Evolutionary conservation across 2,888 invertebrate genomes (phyloP), one percentile per base, ranked within the genome.

Genomic region (Criorhina ranunculi): DNA sequence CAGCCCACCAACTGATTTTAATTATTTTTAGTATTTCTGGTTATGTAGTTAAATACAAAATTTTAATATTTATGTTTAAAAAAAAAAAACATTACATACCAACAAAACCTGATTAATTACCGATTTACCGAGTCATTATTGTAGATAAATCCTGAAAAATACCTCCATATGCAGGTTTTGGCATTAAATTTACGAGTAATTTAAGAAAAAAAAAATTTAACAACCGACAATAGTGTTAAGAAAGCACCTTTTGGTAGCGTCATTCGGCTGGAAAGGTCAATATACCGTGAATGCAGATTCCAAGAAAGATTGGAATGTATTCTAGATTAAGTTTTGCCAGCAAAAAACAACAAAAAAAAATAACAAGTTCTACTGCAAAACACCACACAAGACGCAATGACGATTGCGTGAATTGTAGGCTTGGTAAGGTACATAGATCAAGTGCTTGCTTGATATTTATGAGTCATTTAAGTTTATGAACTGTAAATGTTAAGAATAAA

Each of bases 381-480:
- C 24, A 24, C 4, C 24, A 24, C 1, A 24, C 24, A 24, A 24
- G 4, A 24, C n/a, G 24, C 46, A 49, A 31, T 31, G 67, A 69
- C 40, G 33, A 42, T 42, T 55, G 40, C 8, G 33, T 19, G 35
- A 24, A 24, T 19, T 55, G 69, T 46, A 70, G 70, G 57, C 59
- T 70, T 49, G 70, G 70, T 46, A n/a, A n/a, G n/a, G n/a, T n/a
- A n/a, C n/a, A n/a, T n/a, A n/a, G n/a, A n/a, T n/a, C n/a, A 8
- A 46, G 35, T 40, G 55, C 29, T 19, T 33, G n/a, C n/a, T n/a
- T 70, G 59, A 49, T 70, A 59, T 70, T 59, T 59, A 59, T 59
- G 70, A 55, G 70, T 15, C 59, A 59, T 70, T 49, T 62, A 9
- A 49, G 49, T 37, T 59, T 70, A 57, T 49, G 55, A 44, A 44